Conservation (phyloP, 2,888 invertebrate species). For the Eilema griseolum region DNA sequence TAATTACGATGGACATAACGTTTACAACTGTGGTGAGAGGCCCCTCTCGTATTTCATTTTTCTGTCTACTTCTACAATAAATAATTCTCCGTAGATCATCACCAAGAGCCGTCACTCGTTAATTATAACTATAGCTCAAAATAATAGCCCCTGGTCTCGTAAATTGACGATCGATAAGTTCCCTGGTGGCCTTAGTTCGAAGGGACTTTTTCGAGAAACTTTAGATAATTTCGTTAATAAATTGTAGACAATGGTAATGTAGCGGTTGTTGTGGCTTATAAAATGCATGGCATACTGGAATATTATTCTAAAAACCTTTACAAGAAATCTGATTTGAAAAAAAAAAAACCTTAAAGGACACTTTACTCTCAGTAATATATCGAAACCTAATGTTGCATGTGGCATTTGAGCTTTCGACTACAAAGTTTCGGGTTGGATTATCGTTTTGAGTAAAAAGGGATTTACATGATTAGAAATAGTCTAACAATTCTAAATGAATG, state of each 20-base stretch:
- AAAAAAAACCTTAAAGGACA: not conserved
- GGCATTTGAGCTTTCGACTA: too few relatives aligned
- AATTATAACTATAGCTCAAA: conserved; percentile 26
- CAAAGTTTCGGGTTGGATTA: too few relatives aligned
- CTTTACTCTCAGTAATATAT: not conserved
- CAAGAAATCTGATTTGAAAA: too few relatives aligned
- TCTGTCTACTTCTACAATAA: conserved; percentile 23
- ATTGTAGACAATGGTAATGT: not conserved
- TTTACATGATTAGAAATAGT: too few relatives aligned
- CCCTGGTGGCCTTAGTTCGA: conserved; percentile 9
- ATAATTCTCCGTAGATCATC: conserved; percentile 31
- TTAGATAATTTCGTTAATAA: not conserved
- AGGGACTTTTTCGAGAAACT: conserved; percentile 11
- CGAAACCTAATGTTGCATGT: too few relatives aligned
- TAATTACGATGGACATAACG: conserved; percentile 33
- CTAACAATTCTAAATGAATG: too few relatives aligned
- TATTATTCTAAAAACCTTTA: not conserved
- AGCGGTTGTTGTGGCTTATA: not conserved
- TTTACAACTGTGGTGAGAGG: conserved; percentile 45
- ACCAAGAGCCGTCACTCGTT: conserved; percentile 21
- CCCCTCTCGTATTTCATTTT: conserved; percentile 49
- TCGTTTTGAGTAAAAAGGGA: too few relatives aligned
- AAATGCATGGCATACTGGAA: not conserved
- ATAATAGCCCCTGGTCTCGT: conserved; percentile 23
- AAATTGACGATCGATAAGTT: conserved; percentile 24